These are phyloP conservation scores for Lethrus apterus DNA, from an alignment of 1,140 invertebrate species.

Conservation along the genomic window DNA sequence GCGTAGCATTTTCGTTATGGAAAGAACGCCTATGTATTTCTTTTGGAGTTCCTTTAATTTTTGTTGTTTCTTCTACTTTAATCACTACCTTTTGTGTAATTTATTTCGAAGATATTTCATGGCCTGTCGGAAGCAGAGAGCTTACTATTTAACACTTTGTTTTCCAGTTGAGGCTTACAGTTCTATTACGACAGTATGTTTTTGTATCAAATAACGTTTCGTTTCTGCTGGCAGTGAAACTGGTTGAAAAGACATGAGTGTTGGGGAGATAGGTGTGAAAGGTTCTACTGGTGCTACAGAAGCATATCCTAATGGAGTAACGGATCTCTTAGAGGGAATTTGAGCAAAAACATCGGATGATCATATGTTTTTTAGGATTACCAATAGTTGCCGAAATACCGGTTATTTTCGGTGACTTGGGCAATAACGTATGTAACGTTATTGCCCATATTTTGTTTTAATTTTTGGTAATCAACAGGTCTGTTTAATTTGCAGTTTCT, in stretches of 20 bases:
- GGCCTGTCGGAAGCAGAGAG: slow-evolving; percentile 43
- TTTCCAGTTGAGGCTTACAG: slow-evolving; percentile 45
- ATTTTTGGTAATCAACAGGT: slow-evolving; percentile 13
- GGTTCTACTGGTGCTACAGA: slow-evolving; percentile 47
- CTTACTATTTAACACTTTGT: slow-evolving; percentile 35
- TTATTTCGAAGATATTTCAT: slow-evolving; percentile 21
- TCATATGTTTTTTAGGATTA: slow-evolving; percentile 14
- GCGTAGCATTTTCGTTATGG: slow-evolving; percentile 2
- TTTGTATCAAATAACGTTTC: slow-evolving; percentile 53
- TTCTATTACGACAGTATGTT: slow-evolving; percentile 47
- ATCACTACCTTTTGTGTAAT: slow-evolving; percentile 4
- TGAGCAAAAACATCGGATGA: slow-evolving; percentile 27
- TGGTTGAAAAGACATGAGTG: slow-evolving; percentile 36
- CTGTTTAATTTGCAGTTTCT: background rate
- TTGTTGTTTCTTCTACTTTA: slow-evolving; percentile 7
- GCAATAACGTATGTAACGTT: slow-evolving; percentile 6
- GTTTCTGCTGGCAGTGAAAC: slow-evolving; percentile 53
- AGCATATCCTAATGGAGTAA: slow-evolving; percentile 37
- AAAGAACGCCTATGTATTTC: background rate
- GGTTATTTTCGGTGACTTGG: slow-evolving; percentile 13
- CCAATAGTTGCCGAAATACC: slow-evolving; percentile 12
- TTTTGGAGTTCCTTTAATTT: slow-evolving; percentile 8
- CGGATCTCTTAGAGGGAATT: slow-evolving; percentile 29
- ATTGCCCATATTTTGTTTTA: background rate
- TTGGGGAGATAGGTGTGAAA: slow-evolving; percentile 41